phyloP scores from a whole-genome alignment of 2,797 vertebrate genomes.

The Jordanella pulchra region DNA sequence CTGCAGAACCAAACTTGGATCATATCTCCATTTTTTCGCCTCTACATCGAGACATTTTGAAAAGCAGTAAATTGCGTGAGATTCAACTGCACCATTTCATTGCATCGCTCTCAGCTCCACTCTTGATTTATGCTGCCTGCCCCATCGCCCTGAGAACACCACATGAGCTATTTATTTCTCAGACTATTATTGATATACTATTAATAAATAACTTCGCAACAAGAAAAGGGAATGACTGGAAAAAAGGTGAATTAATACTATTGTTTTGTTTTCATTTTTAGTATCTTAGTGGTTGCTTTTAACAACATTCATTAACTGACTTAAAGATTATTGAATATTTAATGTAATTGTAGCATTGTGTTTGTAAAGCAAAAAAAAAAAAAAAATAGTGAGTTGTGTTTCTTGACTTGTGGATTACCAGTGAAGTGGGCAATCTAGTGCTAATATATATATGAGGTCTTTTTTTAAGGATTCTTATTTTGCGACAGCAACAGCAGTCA shows the following conservation, averaged over 20 bases:
- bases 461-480: slow-evolving; percentile 89
- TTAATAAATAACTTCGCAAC: slow-evolving; percentile 82
- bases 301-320: slow-evolving; percentile 89
- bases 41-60: slow-evolving; percentile 57
- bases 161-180: slow-evolving; percentile 87
- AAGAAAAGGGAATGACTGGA: slow-evolving; percentile 86
- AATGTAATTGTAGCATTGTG: slow-evolving; percentile 90
- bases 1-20: slow-evolving; percentile 52
- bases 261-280: slow-evolving; percentile 83
- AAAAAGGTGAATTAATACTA: slow-evolving; percentile 83
- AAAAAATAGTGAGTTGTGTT: slow-evolving; percentile 88
- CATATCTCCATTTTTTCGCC: slow-evolving; percentile 57
- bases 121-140: slow-evolving; percentile 86
- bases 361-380: slow-evolving; percentile 82
- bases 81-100: slow-evolving; percentile 74
- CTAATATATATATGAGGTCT: slow-evolving; percentile 91
- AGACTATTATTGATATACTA: slow-evolving; percentile 80
- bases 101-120: slow-evolving; percentile 79
- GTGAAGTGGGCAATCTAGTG: slow-evolving; percentile 90
- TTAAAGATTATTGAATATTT: slow-evolving; percentile 89
- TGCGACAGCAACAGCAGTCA: slow-evolving; percentile 89
- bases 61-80: slow-evolving; percentile 60
- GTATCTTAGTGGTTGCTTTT: slow-evolving; percentile 88
- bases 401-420: slow-evolving; percentile 93
- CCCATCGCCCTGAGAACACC: slow-evolving; percentile 80